phyloP scores from a whole-genome alignment of 2,113 vertebrate genomes.

The Syrmaticus mikado region DNA sequence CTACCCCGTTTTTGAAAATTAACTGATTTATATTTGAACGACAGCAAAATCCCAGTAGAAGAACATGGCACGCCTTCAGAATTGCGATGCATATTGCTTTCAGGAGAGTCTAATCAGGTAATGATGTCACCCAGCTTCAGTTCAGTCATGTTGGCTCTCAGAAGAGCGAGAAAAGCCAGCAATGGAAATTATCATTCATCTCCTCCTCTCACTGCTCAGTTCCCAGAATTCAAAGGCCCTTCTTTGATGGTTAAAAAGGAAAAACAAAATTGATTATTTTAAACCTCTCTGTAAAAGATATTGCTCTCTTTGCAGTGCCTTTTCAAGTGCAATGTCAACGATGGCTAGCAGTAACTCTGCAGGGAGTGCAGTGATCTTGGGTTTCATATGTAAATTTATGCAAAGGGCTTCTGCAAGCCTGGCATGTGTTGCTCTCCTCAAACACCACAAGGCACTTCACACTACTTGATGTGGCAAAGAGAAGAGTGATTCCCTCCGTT shows the following conservation, averaged over 20 bases:
- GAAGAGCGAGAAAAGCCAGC: background rate
- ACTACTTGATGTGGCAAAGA: constrained; percentile 45
- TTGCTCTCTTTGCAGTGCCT: constrained; percentile 25
- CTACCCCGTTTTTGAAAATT: background rate
- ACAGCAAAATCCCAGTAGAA: background rate
- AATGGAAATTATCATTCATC: constrained; percentile 47
- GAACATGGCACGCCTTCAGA: background rate
- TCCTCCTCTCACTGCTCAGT: background rate
- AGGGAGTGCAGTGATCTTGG: constrained; percentile 51
- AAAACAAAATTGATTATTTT: constrained; percentile 71
- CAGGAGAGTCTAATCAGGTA: constrained; percentile 10
- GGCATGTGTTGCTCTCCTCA: constrained; percentile 53
- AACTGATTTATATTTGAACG: background rate
- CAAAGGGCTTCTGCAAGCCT: constrained; percentile 60
- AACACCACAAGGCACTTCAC: constrained; percentile 40
- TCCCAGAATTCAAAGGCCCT: constrained; percentile 27
- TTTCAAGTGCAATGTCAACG: constrained; percentile 66
- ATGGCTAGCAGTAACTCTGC: constrained; percentile 66
- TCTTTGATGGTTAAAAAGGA: constrained; percentile 55
- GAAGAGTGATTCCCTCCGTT: constrained; percentile 25
- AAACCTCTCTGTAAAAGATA: constrained; percentile 52
- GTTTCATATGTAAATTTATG: constrained; percentile 78
- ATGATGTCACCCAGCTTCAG: constrained; percentile 5
- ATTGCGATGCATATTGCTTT: background rate
- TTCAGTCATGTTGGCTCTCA: background rate